phyloP scores from a whole-genome alignment of 2,113 vertebrate genomes.

The Gymnobelideus leadbeateri region DNA sequence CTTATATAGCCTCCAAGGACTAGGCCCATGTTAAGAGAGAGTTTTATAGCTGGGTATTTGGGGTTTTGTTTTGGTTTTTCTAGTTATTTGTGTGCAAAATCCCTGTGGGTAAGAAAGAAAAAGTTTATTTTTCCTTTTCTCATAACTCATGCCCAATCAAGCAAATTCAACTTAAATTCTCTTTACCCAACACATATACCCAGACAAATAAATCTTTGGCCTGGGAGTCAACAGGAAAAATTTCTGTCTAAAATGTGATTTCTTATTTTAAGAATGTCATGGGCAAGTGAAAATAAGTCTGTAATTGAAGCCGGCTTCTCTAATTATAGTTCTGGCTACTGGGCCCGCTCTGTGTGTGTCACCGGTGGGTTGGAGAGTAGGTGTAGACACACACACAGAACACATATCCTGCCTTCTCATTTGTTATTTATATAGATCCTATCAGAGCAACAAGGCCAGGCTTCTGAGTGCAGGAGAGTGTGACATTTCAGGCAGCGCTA shows the following conservation, averaged over 20 bases:
- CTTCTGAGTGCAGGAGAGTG: conserved; percentile 4
- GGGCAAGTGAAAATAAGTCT: conserved; percentile 43
- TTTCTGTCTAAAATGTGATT: conserved; percentile 41
- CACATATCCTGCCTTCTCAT: conserved; percentile 21
- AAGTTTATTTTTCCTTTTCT: conserved; percentile 63
- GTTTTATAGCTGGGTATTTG: not conserved
- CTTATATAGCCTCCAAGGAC: conserved; percentile 19
- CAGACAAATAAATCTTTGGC: conserved; percentile 48
- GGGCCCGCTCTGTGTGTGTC: conserved; percentile 50
- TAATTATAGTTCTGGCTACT: conserved; percentile 33
- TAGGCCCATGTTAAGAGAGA: not conserved
- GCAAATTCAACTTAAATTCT: conserved; percentile 65
- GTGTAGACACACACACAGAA: not conserved
- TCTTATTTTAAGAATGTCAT: conserved; percentile 54
- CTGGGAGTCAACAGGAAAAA: conserved; percentile 55
- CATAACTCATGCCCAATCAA: conserved; percentile 50
- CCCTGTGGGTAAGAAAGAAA: conserved; percentile 25
- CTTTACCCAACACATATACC: not conserved
- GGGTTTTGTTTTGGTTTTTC: not conserved
- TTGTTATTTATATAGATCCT: conserved; percentile 12
- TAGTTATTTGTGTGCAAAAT: conserved; percentile 13
- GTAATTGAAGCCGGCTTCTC: conserved; percentile 45
- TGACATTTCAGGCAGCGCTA: conserved; percentile 42
- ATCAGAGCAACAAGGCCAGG: not conserved
- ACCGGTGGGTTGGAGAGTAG: not conserved